These are phyloP conservation scores for Drosophila imparisetae DNA, from an alignment of 2,888 invertebrate species.

Conservation along the genomic window DNA sequence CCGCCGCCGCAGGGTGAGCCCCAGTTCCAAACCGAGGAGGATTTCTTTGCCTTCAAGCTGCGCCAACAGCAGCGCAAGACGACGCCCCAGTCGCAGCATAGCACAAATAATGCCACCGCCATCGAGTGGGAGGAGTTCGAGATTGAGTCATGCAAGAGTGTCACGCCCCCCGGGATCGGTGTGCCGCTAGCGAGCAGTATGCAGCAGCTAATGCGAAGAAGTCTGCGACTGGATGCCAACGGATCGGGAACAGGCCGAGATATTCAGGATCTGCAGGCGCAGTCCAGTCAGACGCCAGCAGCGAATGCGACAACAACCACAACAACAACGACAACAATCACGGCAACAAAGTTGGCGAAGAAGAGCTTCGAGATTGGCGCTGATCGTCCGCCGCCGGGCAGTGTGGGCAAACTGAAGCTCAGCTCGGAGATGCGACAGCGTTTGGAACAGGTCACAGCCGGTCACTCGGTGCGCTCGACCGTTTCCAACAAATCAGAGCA, in stretches of 20 bases:
- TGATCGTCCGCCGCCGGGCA: constrained; percentile 92
- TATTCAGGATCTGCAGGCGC: constrained; percentile 29
- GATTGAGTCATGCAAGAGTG: constrained; percentile 86
- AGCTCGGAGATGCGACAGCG: constrained; percentile 96
- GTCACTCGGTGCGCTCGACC: constrained; percentile 93
- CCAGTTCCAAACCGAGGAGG: constrained; percentile 90
- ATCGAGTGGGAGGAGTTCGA: constrained; percentile 95
- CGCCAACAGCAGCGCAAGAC: constrained; percentile 92
- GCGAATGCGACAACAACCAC: constrained; percentile 26
- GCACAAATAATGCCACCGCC: constrained; percentile 83
- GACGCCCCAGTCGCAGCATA: constrained; percentile 88
- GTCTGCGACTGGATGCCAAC: constrained; percentile 78
- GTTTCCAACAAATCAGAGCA: constrained; percentile 90
- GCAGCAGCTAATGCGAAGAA: constrained; percentile 48
- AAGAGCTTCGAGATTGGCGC: constrained; percentile 93
- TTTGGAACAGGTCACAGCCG: constrained; percentile 94
- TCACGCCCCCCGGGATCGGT: constrained; percentile 67
- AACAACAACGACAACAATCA: constrained; percentile 33
- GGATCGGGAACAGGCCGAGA: constrained; percentile 23
- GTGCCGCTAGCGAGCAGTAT: constrained; percentile 68
- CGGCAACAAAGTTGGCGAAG: constrained; percentile 72
- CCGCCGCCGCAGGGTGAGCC: constrained; percentile 93
- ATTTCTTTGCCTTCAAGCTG: constrained; percentile 95
- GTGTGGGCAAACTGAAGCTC: constrained; percentile 94
- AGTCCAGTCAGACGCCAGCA: constrained; percentile 2